Base-by-base conservation (phyloP, 1,140 invertebrate species). In the Ruditapes philippinarum region DNA sequence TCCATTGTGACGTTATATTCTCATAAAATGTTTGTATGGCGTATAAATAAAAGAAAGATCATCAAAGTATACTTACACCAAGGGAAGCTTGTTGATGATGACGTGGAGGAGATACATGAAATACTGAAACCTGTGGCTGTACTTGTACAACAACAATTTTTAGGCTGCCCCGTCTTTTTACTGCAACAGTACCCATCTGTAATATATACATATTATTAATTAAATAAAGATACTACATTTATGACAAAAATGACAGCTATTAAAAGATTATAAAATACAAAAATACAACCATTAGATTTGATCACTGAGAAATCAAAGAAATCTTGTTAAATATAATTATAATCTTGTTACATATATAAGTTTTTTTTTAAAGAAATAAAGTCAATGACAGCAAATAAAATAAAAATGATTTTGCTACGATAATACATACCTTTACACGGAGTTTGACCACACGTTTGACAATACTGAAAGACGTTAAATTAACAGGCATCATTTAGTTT, bases 51-150 rank as follows among this genome's bases (percentile, higher is more conserved):
- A 7, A 45, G 5, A 7, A n/a, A n/a, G n/a, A n/a, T n/a, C n/a
- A n/a, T n/a, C n/a, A n/a, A n/a, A n/a, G n/a, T 9, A 70, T 40
- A 70, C 65, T 70, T 40, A 70, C 65, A 70, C 65, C 65, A 70
- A 1, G 65, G 33, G 1, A 70, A 33, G 28, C 62, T 28, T 19
- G 25, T 12, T 11, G n/a, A n/a, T n/a, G n/a, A n/a, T n/a, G n/a
- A 31, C 40, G 36, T 19, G 4, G 9, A 12, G 40, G 11, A 7
- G 4, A 12, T 12, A 31, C 57, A 62, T 7, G 25, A 25, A 28
- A 62, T 28, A 28, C n/a, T 28, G 25, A 70, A 70, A 38, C 65
- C 38, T 12, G 65, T 40, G 0, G 33, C 5, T n/a, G 28, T n/a
- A 22, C 3, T 40, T 42, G 38, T 38, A 42, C 38, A 70, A 38